These are phyloP conservation scores for Bungarus multicinctus DNA, from an alignment of 2,113 vertebrate genomes.

Conservation along the genomic window DNA sequence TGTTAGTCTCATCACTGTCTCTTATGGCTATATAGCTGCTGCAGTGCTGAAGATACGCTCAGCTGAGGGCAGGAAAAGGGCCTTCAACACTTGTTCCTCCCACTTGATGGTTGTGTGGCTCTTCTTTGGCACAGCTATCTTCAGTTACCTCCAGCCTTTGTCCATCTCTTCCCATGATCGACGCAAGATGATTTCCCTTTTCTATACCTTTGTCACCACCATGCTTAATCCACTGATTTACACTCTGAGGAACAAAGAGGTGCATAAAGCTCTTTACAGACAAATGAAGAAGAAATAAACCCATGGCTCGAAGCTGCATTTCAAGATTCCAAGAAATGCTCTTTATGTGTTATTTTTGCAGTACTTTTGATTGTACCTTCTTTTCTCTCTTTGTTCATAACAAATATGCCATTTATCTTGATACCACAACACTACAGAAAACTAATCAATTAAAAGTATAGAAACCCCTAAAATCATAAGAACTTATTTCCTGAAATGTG, in stretches of 20 bases:
- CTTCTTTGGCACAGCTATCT: slow-evolving; percentile 30
- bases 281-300: not conserved
- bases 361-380: no score
- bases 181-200: slow-evolving; percentile 33
- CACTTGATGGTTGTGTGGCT: slow-evolving; percentile 7
- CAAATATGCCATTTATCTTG: not conserved
- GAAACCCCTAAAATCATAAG: not conserved
- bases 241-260: not conserved
- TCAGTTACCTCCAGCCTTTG: slow-evolving; percentile 23
- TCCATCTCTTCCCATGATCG: not conserved
- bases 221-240: not conserved
- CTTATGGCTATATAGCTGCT: slow-evolving; percentile 13
- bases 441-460: not conserved
- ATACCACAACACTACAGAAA: not conserved
- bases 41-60: slow-evolving; percentile 17
- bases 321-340: not conserved
- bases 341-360: not conserved
- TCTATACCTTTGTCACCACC: slow-evolving; percentile 17
- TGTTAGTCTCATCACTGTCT: slow-evolving; percentile 12
- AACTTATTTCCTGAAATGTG: not conserved
- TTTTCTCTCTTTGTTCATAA: not conserved
- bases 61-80: slow-evolving; percentile 4
- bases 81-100: slow-evolving; percentile 26
- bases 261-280: not conserved
- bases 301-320: no score